These are phyloP conservation scores for Cosmopolites sordidus DNA, from an alignment of 2,888 invertebrate species.

Conservation along the genomic window DNA sequence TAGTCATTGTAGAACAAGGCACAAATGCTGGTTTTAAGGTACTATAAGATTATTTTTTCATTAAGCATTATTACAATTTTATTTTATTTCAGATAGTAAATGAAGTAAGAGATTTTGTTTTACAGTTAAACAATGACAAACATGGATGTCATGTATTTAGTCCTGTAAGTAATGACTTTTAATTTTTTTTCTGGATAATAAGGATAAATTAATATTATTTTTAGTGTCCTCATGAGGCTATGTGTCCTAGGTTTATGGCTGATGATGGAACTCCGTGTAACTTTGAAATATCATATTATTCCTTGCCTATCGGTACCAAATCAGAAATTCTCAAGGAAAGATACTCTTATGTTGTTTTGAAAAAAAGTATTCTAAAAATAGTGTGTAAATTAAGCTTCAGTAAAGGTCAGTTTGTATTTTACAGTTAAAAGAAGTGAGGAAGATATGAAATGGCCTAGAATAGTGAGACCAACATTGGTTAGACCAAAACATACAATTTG, in stretches of 20 bases:
- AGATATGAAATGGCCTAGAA: constrained; percentile 70
- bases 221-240: constrained; percentile 76
- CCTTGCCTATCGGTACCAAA: constrained; percentile 52
- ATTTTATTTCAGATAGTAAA: constrained; percentile 57
- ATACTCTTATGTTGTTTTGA: constrained; percentile 78
- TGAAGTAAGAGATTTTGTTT: constrained; percentile 79
- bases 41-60: constrained; percentile 6
- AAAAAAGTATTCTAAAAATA: constrained; percentile 57
- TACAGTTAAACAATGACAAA: constrained; percentile 50
- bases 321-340: constrained; percentile 52
- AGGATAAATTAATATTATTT: constrained; percentile 28
- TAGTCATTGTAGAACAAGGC: constrained; percentile 82
- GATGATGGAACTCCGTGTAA: constrained; percentile 72
- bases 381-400: no score
- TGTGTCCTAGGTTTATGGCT: constrained; percentile 68
- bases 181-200: constrained; percentile 1
- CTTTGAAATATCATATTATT: constrained; percentile 62
- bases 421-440: constrained; percentile 42
- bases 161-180: constrained; percentile 70
- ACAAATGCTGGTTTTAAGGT: constrained; percentile 75
- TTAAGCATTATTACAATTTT: background rate
- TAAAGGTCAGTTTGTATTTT: background rate
- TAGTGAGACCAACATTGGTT: constrained; percentile 67
- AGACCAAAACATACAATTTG: constrained; percentile 73
- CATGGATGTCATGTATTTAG: constrained; percentile 64